phyloP scores from a whole-genome alignment of 2,888 invertebrate genomes.

The Sclerodermus sp. region DNA sequence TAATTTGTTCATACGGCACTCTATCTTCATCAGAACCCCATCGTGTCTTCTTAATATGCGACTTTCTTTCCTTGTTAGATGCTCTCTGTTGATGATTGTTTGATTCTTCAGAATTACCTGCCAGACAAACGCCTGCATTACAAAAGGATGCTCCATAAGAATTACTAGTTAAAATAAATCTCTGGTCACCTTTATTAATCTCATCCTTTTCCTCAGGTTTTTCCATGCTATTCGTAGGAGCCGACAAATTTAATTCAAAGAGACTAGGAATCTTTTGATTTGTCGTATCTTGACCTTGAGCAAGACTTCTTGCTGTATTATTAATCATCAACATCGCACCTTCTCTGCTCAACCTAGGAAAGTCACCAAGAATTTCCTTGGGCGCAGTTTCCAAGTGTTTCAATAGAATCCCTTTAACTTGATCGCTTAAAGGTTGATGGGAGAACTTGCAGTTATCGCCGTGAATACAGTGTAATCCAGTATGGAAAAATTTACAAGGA shows the following conservation, averaged over 20 bases:
- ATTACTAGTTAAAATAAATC: not conserved
- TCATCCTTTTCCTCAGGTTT: slow-evolving; percentile 40
- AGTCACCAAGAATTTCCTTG: slow-evolving; percentile 88
- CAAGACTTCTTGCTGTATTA: slow-evolving; percentile 46
- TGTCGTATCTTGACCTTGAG: slow-evolving; percentile 41
- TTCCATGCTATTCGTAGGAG: slow-evolving; percentile 30
- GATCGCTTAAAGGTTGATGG: slow-evolving; percentile 85
- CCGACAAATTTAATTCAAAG: slow-evolving; percentile 54
- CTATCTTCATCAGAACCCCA: slow-evolving; percentile 56
- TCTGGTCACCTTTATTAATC: slow-evolving; percentile 32
- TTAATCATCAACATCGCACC: slow-evolving; percentile 67
- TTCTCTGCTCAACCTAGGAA: slow-evolving; percentile 79
- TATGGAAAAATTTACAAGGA: slow-evolving; percentile 96
- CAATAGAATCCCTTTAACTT: slow-evolving; percentile 59
- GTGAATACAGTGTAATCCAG: slow-evolving; percentile 81
- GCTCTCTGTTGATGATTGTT: slow-evolving; percentile 30
- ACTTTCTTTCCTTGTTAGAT: slow-evolving; percentile 44
- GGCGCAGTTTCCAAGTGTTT: slow-evolving; percentile 88
- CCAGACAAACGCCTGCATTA: not conserved
- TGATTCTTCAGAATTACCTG: not conserved
- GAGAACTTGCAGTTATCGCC: slow-evolving; percentile 91
- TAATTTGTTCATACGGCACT: slow-evolving; percentile 52
- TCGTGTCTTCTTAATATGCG: slow-evolving; percentile 51
- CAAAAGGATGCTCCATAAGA: not conserved
- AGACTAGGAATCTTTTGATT: slow-evolving; percentile 56